phyloP scores from a whole-genome alignment of 1,140 invertebrate genomes.

The Campoletis sonorensis region DNA sequence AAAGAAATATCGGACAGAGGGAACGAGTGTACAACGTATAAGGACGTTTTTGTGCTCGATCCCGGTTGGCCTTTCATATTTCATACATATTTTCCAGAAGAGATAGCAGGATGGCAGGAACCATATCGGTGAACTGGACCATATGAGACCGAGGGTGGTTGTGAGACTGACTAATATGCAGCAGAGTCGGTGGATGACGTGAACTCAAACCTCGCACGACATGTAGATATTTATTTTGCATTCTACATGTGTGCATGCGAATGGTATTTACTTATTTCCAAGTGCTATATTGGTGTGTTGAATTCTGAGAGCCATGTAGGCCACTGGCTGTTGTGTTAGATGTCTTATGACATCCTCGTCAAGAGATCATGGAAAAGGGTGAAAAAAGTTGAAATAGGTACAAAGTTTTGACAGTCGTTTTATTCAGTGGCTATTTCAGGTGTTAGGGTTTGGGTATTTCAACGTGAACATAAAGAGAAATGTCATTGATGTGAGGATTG shows the following conservation, averaged over 20 bases:
- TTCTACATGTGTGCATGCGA: not conserved
- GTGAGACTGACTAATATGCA: constrained; percentile 31
- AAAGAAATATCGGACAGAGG: not conserved
- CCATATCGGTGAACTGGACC: constrained; percentile 4
- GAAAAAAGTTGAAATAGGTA: constrained; percentile 29
- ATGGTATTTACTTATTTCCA: not conserved
- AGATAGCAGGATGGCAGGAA: not conserved
- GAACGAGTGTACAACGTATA: not conserved
- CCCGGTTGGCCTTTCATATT: constrained; percentile 40
- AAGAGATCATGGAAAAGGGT: constrained; percentile 22
- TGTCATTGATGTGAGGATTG: not conserved
- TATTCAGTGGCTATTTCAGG: not conserved
- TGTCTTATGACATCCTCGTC: constrained; percentile 12
- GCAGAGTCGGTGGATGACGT: not conserved
- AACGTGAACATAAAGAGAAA: not conserved
- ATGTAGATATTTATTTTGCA: not conserved
- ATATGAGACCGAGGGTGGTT: not conserved
- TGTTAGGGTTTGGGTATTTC: constrained; percentile 10
- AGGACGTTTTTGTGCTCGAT: constrained; percentile 30
- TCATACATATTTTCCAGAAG: constrained; percentile 42
- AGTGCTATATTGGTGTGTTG: not conserved
- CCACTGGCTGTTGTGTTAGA: not conserved
- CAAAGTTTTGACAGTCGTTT: constrained; percentile 23
- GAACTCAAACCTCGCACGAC: constrained; percentile 17
- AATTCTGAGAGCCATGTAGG: not conserved